A percentile compares a stretch with the other conserved stretches of the same genome.
phyloP scores from a whole-genome alignment of 2,888 invertebrate species.

The Platypus cylindrus region DNA sequence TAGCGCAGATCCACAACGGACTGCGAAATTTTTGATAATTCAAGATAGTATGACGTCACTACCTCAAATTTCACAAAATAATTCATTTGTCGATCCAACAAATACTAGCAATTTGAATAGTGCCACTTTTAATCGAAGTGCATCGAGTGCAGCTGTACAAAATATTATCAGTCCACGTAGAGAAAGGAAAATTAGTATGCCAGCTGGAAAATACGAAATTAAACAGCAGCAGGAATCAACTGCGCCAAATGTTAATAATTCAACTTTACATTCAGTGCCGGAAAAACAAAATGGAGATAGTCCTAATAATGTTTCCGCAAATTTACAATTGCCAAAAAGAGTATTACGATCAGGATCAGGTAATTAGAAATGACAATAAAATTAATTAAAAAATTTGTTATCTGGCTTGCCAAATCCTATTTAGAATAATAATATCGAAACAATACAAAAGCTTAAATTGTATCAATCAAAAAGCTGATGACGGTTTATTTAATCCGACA shows the following conservation, averaged over 20 bases:
- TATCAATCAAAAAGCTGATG: too few relatives aligned
- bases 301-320: too few relatives aligned
- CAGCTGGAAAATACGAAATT: conserved; percentile 38
- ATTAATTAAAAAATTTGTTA: too few relatives aligned
- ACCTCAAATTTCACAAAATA: conserved; percentile 29
- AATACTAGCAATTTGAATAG: conserved; percentile 26
- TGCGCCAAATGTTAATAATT: conserved; percentile 25
- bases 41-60: conserved; percentile 31
- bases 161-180: conserved; percentile 40
- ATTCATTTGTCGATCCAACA: conserved; percentile 29
- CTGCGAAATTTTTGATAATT: conserved; percentile 32
- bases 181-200: conserved; percentile 46
- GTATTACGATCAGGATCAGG: conserved; percentile 17
- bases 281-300: conserved; percentile 39
- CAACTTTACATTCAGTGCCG: conserved; percentile 51
- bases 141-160: conserved; percentile 57
- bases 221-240: conserved; percentile 24
- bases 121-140: conserved; percentile 49
- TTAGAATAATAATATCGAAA: conserved; percentile 1
- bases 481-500: too few relatives aligned
- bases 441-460: too few relatives aligned
- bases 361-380: too few relatives aligned
- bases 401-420: too few relatives aligned
- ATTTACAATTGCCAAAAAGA: conserved; percentile 24
- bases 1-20: conserved; percentile 25